A percentile compares a stretch with the other conserved stretches of the same genome.
phyloP scores from a whole-genome alignment of 2,113 vertebrate genomes.

The Fregetta grallaria region DNA sequence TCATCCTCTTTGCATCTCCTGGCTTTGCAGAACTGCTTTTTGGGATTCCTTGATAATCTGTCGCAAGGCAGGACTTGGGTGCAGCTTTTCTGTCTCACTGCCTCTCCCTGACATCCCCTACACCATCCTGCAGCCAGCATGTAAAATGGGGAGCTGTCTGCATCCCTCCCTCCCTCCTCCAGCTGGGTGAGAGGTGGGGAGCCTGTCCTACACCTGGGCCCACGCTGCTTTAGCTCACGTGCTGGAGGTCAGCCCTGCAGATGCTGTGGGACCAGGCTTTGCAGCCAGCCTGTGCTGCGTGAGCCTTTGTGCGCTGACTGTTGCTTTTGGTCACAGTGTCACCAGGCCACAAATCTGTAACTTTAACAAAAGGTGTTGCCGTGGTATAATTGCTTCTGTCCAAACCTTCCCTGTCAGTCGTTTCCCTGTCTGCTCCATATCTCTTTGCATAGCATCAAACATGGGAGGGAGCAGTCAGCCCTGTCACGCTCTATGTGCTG shows the following conservation, averaged over 20 bases:
- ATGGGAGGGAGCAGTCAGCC: not conserved
- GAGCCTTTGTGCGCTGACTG: not conserved
- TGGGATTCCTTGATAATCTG: not conserved
- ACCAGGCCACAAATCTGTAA: no score
- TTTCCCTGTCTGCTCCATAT: not conserved
- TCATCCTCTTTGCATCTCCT: not conserved
- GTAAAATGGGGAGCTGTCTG: not conserved
- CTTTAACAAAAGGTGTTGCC: not conserved
- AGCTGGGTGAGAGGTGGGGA: not conserved
- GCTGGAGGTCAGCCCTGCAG: not conserved
- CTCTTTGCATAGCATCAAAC: not conserved
- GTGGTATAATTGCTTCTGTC: not conserved
- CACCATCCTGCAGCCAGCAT: not conserved
- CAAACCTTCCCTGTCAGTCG: not conserved
- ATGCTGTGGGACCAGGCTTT: not conserved
- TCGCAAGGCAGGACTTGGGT: not conserved
- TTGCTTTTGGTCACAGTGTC: not conserved
- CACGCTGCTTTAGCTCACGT: not conserved
- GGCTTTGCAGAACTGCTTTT: not conserved
- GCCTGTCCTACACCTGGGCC: accelerated
- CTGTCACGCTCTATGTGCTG: not conserved
- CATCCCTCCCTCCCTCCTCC: not conserved
- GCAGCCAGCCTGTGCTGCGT: not conserved
- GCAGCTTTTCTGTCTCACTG: not conserved
- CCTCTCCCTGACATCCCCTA: not conserved